Conservation (phyloP, 2,113 vertebrate species). For the Phyllostomus hastatus region DNA sequence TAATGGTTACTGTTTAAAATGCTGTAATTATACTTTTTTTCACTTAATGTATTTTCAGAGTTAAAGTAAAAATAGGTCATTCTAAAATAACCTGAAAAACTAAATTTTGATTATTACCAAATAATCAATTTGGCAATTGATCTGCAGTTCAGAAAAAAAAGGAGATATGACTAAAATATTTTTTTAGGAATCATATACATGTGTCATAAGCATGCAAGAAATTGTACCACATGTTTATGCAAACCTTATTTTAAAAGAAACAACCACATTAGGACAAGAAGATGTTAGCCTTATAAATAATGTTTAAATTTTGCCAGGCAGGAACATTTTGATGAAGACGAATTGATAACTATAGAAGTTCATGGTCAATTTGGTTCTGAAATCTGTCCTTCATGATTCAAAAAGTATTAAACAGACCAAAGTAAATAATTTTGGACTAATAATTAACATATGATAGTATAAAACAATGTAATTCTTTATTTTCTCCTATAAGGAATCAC, state of each 20-base stretch:
- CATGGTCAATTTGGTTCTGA: slow-evolving; percentile 38
- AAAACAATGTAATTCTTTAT: slow-evolving; percentile 43
- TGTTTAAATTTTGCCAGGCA: slow-evolving; percentile 34
- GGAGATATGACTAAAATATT: background rate
- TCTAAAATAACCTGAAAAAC: slow-evolving; percentile 44
- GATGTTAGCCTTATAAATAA: background rate
- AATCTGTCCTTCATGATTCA: slow-evolving; percentile 23
- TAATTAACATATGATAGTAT: slow-evolving; percentile 34
- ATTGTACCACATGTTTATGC: slow-evolving; percentile 17
- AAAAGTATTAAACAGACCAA: slow-evolving; percentile 36
- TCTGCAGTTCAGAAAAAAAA: slow-evolving; percentile 40
- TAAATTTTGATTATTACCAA: slow-evolving; percentile 11
- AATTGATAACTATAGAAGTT: slow-evolving; percentile 50
- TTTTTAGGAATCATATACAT: slow-evolving; percentile 10
- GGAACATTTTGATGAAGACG: slow-evolving; percentile 59
- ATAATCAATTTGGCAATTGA: slow-evolving; percentile 1
- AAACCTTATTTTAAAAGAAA: slow-evolving; percentile 55
- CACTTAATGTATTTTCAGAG: slow-evolving; percentile 26
- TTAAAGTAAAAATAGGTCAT: slow-evolving; percentile 48
- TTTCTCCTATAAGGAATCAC: slow-evolving; percentile 58
- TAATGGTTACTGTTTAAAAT: slow-evolving; percentile 7
- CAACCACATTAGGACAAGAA: slow-evolving; percentile 15
- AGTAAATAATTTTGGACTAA: slow-evolving; percentile 15
- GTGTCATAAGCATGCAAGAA: background rate
- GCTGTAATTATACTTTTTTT: background rate